Percentiles rank a stretch among this genome's conserved stretches.
phyloP scores from a whole-genome alignment of 2,888 invertebrate species.

The Neoscelio sp. region DNA sequence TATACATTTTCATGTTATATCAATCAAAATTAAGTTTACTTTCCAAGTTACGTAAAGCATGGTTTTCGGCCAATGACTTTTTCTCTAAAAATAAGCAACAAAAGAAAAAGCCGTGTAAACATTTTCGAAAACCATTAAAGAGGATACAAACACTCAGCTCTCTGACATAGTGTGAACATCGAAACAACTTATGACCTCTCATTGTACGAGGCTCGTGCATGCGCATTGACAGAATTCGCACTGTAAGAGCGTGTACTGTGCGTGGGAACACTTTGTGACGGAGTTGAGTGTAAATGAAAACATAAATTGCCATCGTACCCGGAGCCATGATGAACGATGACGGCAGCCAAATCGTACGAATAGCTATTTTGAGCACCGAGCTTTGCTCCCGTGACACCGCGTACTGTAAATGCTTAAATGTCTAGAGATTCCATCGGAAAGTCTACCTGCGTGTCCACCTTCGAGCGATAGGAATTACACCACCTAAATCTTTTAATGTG shows the following conservation, averaged over 20 bases:
- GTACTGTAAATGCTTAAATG: constrained; percentile 90
- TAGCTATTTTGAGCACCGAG: constrained; percentile 86
- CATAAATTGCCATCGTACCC: constrained; percentile 84
- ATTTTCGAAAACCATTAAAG: constrained; percentile 50
- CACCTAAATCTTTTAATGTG: constrained; percentile 94
- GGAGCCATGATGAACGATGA: constrained; percentile 92
- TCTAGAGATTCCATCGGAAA: constrained; percentile 91
- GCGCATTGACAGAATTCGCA: no score
- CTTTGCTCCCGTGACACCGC: constrained; percentile 87
- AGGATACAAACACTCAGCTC: no score
- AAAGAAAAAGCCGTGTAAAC: constrained; percentile 31
- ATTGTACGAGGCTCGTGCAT: no score
- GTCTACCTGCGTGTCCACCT: constrained; percentile 90
- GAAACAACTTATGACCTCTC: no score
- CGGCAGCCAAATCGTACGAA: constrained; percentile 91
- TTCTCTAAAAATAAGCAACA: neutral
- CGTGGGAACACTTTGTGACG: constrained; percentile 15
- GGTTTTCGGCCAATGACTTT: constrained; percentile 51
- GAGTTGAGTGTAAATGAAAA: no score
- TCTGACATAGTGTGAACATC: no score
- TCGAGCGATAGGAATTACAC: constrained; percentile 91
- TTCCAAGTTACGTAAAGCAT: neutral
- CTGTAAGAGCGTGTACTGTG: constrained; percentile 19
- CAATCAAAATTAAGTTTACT: neutral
- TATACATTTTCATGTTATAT: no score